Percentiles rank a stretch among this genome's conserved stretches.
phyloP scores from a whole-genome alignment of 2,113 vertebrate species.

The Pampusana beccarii region DNA sequence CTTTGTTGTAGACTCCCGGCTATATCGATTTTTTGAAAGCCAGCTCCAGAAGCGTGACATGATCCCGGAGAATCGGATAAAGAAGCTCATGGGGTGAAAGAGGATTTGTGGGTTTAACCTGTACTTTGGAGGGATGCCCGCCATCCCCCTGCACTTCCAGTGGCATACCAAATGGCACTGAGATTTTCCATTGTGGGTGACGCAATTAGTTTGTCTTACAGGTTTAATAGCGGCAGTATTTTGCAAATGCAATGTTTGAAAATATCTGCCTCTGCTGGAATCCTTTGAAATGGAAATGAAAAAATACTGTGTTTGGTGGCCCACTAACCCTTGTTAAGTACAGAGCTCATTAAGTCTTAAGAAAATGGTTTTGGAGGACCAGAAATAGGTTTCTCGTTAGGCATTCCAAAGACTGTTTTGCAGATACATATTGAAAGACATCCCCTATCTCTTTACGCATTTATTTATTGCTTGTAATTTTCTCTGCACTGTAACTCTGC shows the following conservation, averaged over 20 bases:
- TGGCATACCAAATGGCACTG: not conserved
- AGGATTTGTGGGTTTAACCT: not conserved
- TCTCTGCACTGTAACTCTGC: conserved; percentile 35
- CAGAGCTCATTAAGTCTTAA: not conserved
- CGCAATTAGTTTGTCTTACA: not conserved
- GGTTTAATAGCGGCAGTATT: not conserved
- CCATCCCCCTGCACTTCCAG: not conserved
- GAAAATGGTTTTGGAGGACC: conserved; percentile 6
- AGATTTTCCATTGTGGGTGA: not conserved
- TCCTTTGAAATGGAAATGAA: conserved; percentile 35
- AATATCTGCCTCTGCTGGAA: conserved; percentile 12
- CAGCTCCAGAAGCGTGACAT: not conserved
- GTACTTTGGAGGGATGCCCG: not conserved
- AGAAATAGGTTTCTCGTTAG: conserved; percentile 43
- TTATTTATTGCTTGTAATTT: conserved; percentile 56
- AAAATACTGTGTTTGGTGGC: not conserved
- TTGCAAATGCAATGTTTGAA: not conserved
- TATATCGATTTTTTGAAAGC: not conserved
- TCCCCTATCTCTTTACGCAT: not conserved
- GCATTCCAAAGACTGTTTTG: conserved; percentile 44
- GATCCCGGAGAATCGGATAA: not conserved
- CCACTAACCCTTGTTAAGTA: conserved; percentile 13
- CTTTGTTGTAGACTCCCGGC: not conserved
- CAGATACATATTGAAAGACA: conserved; percentile 10
- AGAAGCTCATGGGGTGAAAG: not conserved